These are phyloP conservation scores for Sisyra terminalis DNA, from an alignment of 2,888 invertebrate genomes.

Conservation along the genomic window DNA sequence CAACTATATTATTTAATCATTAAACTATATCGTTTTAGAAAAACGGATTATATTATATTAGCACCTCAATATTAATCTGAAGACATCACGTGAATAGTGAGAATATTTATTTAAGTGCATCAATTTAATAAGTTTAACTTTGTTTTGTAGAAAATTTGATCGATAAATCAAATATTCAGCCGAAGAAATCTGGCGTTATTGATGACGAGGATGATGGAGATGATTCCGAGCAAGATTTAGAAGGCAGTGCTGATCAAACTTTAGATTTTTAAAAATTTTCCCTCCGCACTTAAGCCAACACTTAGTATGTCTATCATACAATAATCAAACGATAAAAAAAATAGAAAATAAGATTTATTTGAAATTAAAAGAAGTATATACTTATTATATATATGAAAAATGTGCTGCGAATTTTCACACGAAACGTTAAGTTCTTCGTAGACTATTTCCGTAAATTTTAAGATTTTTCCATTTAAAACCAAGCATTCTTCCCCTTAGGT, in stretches of 20 bases:
- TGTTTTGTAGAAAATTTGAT: constrained; percentile 25
- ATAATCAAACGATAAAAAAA: neutral
- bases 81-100: too few species aligned
- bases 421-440: neutral
- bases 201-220: constrained; percentile 58
- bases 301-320: neutral
- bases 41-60: too few species aligned
- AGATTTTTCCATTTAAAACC: neutral
- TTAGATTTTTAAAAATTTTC: constrained; percentile 42
- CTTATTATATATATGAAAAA: neutral
- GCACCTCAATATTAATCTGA: too few species aligned
- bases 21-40: too few species aligned
- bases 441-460: neutral
- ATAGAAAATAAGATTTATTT: neutral
- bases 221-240: constrained; percentile 48
- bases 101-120: constrained; percentile 2
- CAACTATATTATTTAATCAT: too few species aligned
- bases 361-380: neutral
- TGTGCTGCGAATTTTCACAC: too few species aligned
- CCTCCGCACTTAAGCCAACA: constrained; percentile 12
- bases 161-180: constrained; percentile 11
- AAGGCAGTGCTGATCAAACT: constrained; percentile 63
- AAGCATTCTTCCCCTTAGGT: neutral
- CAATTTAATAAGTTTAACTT: constrained; percentile 6
- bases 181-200: constrained; percentile 27